Evolutionary conservation across 2,797 vertebrate species (phyloP), one percentile per base, ranked within the genome.

Genomic region (Xiphorhynchus erythropygius): DNA sequence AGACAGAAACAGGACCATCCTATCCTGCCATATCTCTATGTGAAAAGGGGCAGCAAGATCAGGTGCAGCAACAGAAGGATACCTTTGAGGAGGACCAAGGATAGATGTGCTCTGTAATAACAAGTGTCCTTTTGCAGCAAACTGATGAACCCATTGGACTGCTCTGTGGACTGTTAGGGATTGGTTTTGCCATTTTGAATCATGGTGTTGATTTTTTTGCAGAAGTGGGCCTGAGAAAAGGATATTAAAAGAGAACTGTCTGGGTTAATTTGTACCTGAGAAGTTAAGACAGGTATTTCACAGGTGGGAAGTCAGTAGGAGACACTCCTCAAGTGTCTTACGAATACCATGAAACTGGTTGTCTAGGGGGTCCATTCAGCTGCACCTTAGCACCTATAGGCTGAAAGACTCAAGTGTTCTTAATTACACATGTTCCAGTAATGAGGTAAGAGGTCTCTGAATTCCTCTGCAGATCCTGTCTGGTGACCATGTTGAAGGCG

Each of bases 401-500:
- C 39, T 68, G 46, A 53, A 82, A 49, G n/a, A 11, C 28, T 39
- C 41, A 25, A n/a, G 32, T 2, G 7, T 3, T 83, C 55, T 7
- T 71, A 63, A 47, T 46, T 24, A 42, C 10, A n/a, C 21, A 3
- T 11, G 67, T 47, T 41, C 27, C 42, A 30, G 52, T 11, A 46
- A n/a, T 0, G 8, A 89, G 46, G 14, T 65, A 25, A 89, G 23
- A 24, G 44, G 50, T 78, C 71, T 89, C 47, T 68, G 65, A 80
- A 62, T 92, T 67, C 55, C 81, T 77, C 88, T 84, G 63, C 96
- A 98, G 98, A 87, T 98, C 52, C 44, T 98, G 59, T 94, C 98
- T 78, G 90, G 94, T 97, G 88, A 69, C 49, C 44, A 76, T 9
- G 81, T 94, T 68, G 97, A 98, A 84, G 97, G 94, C 0, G 57